phyloP scores from a whole-genome alignment of 2,888 invertebrate species.

The Nysson spinosus region DNA sequence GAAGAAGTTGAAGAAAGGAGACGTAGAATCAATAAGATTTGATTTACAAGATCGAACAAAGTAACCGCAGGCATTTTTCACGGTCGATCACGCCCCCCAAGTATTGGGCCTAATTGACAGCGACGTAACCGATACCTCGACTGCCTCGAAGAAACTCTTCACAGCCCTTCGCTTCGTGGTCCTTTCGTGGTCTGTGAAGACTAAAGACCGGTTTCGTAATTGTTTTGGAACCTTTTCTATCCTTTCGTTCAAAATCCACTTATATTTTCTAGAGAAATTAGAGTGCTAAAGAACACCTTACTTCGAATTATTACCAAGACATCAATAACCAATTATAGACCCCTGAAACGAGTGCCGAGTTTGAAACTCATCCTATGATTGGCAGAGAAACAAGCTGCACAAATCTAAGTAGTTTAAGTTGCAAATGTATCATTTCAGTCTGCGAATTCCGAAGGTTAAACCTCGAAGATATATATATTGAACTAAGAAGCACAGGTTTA shows the following conservation, averaged over 20 bases:
- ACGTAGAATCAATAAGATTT: slow-evolving; percentile 55
- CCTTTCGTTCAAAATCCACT: slow-evolving; percentile 38
- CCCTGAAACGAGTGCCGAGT: too few species aligned
- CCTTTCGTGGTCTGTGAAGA: slow-evolving; percentile 42
- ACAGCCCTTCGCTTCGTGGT: slow-evolving; percentile 40
- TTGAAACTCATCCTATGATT: too few species aligned
- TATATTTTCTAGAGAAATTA: slow-evolving; percentile 15
- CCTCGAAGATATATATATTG: too few species aligned
- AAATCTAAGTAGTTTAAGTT: too few species aligned
- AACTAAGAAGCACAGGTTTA: not conserved
- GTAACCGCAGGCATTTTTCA: slow-evolving; percentile 57
- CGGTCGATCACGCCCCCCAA: slow-evolving; percentile 59
- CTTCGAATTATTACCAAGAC: slow-evolving; percentile 12
- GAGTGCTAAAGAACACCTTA: slow-evolving; percentile 16
- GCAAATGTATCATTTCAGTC: not conserved
- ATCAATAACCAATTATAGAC: slow-evolving; percentile 5
- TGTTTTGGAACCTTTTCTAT: slow-evolving; percentile 40
- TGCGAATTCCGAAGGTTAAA: too few species aligned
- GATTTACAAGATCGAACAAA: slow-evolving; percentile 60
- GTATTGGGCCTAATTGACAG: slow-evolving; percentile 54
- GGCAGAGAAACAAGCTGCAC: too few species aligned
- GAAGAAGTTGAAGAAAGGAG: slow-evolving; percentile 19
- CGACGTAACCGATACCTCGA: slow-evolving; percentile 61
- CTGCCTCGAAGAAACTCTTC: slow-evolving; percentile 52
- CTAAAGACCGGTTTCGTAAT: slow-evolving; percentile 62